Evolutionary conservation across 1,140 invertebrate species (phyloP).

Genomic region (Drosophila nannoptera): DNA sequence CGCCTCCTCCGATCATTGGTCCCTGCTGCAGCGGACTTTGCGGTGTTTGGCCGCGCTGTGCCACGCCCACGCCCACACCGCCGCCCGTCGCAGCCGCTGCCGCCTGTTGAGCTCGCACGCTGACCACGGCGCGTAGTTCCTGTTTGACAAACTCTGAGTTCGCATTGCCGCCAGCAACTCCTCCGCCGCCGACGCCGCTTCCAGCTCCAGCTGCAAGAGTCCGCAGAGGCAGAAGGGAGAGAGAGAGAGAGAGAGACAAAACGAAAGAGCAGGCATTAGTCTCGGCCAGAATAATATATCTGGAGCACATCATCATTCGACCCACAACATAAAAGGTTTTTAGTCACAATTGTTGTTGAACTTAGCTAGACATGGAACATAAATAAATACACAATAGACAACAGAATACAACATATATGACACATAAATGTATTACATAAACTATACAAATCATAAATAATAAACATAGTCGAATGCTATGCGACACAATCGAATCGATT

Average conservation of each 20-base stretch:
- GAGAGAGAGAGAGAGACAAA: not conserved
- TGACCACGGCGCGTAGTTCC: constrained; percentile 91
- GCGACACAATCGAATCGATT: not conserved
- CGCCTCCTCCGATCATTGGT: constrained; percentile 43
- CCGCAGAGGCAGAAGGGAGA: not conserved
- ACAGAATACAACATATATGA: constrained; percentile 32
- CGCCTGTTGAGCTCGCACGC: constrained; percentile 85
- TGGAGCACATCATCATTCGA: not conserved
- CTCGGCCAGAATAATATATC: too few relatives aligned
- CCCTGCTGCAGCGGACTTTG: constrained; percentile 76
- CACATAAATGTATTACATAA: not conserved
- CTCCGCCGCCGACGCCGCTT: constrained; percentile 28
- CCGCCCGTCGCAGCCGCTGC: constrained; percentile 61
- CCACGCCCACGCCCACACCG: constrained; percentile 46
- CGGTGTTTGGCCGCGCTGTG: constrained; percentile 66
- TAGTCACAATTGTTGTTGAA: constrained; percentile 56
- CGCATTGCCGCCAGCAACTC: constrained; percentile 57
- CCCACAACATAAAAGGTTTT: constrained; percentile 43
- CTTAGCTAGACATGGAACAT: constrained; percentile 34
- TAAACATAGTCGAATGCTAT: constrained; percentile 3
- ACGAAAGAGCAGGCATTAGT: too few relatives aligned
- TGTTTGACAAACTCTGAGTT: constrained; percentile 91
- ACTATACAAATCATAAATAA: constrained; percentile 11
- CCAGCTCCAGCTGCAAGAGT: constrained; percentile 62
- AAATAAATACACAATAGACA: constrained; percentile 44